Evolutionary conservation across 2,797 vertebrate species (phyloP).

Genomic region (Eulemur coronatus): DNA sequence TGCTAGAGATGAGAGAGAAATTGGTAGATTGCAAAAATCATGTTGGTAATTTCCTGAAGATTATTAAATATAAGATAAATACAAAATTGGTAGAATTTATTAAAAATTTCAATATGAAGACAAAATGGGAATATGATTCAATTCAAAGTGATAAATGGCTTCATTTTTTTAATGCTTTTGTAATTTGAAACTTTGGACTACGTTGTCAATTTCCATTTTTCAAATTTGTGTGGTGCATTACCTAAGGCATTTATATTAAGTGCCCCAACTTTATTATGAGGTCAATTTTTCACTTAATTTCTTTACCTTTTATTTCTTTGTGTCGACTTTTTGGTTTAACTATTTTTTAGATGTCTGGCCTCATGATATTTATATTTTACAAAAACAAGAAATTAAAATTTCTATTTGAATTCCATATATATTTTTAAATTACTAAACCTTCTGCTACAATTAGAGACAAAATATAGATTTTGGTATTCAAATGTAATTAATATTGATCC

Average conservation of each 20-base stretch:
- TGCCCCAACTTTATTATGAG: neutral
- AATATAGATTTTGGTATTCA: constrained; percentile 48
- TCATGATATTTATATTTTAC: constrained; percentile 14
- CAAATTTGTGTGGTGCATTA: neutral
- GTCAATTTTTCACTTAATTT: neutral
- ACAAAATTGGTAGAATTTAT: neutral
- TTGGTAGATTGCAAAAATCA: neutral
- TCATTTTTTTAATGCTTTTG: neutral
- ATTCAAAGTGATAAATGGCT: neutral
- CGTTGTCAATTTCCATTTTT: neutral
- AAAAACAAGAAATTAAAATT: neutral
- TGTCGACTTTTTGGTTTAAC: neutral
- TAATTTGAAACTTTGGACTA: neutral
- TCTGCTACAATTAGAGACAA: neutral
- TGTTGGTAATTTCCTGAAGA: neutral
- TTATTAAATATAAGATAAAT: neutral
- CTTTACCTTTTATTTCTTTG: neutral
- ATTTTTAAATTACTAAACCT: neutral
- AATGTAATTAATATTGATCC: constrained; percentile 53
- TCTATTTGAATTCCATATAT: neutral
- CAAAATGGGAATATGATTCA: neutral
- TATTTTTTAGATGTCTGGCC: neutral
- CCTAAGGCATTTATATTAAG: neutral
- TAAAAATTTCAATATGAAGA: neutral
- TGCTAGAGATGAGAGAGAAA: neutral